Percentiles rank a stretch among this genome's conserved stretches.
Evolutionary conservation across 2,797 vertebrate species (phyloP).

Genomic region (Fringilla coelebs): DNA sequence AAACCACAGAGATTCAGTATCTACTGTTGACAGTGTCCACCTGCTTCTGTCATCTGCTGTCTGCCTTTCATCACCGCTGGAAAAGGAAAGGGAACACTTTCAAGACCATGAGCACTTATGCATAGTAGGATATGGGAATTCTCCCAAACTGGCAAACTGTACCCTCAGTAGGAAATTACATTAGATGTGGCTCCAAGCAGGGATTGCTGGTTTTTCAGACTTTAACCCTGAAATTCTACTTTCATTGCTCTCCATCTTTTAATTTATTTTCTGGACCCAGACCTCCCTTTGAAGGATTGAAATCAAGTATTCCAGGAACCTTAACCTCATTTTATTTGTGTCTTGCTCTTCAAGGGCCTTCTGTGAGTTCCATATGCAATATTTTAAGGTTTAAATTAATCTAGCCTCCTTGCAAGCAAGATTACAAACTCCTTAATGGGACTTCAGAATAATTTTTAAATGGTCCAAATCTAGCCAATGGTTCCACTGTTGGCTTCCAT

Average conservation of each 20-base stretch:
- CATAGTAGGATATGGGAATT: background rate
- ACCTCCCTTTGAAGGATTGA: background rate
- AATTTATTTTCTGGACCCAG: background rate
- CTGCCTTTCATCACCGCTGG: background rate
- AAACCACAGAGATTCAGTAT: background rate
- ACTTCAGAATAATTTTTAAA: background rate
- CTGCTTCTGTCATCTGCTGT: background rate
- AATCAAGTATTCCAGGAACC: background rate
- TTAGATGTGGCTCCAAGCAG: background rate
- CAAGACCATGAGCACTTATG: background rate
- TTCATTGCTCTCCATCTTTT: background rate
- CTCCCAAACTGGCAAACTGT: background rate
- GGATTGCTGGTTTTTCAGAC: background rate
- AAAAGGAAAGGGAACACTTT: background rate
- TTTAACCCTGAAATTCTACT: background rate
- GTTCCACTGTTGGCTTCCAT: background rate
- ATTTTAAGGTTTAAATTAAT: background rate
- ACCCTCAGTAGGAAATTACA: background rate
- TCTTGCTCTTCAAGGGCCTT: background rate
- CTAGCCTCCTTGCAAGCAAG: background rate
- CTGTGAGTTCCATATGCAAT: background rate
- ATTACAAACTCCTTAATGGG: background rate
- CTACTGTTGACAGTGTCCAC: background rate
- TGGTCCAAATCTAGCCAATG: background rate
- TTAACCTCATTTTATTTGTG: background rate